Conservation (phyloP, 2,113 vertebrate species). For the Castor canadensis region DNA sequence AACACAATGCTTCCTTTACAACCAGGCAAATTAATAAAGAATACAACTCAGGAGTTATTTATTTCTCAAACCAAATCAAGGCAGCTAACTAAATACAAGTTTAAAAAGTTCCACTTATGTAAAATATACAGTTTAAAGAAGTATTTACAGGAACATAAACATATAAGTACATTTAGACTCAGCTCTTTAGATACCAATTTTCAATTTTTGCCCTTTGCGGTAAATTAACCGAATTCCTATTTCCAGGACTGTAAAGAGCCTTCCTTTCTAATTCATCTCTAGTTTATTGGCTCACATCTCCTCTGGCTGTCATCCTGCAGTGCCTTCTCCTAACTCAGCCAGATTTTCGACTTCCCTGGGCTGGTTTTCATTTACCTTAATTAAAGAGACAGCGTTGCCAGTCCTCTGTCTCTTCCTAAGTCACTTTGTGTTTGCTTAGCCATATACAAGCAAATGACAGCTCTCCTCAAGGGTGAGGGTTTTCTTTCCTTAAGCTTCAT, state of each 20-base stretch:
- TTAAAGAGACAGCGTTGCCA: neutral
- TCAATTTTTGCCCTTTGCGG: neutral
- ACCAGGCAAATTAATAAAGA: neutral
- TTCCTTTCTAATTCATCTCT: neutral
- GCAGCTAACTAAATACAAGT: conserved; percentile 21
- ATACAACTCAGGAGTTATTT: neutral
- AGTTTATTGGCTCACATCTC: neutral
- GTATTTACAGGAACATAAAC: neutral
- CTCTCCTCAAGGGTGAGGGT: neutral
- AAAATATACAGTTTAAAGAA: neutral
- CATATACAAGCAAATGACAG: neutral
- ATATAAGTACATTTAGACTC: neutral
- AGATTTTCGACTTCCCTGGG: neutral
- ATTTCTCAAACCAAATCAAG: neutral
- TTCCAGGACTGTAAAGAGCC: neutral
- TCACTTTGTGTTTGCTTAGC: neutral
- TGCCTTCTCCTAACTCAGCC: neutral
- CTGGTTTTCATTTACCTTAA: neutral
- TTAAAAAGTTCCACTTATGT: neutral
- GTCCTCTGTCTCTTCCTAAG: neutral
- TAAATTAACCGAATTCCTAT: neutral
- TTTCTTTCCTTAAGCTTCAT: neutral
- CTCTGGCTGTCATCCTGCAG: neutral
- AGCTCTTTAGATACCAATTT: neutral
- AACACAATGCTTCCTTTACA: neutral